Base-by-base conservation (phyloP, 2,888 invertebrate species). In the Aphelenchoides bicaudatus region DNA sequence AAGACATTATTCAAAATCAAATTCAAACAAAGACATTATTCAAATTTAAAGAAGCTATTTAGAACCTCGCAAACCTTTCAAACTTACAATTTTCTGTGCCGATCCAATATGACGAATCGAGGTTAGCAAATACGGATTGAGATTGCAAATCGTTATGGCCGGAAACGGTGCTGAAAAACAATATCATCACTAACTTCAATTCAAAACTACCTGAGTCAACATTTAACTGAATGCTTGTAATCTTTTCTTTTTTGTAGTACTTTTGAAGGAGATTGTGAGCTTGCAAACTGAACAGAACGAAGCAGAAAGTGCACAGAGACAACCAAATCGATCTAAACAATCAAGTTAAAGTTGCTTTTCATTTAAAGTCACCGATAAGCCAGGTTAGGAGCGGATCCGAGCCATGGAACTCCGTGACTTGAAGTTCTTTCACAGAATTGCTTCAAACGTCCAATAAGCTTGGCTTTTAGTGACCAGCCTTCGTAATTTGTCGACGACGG, bases 381-480 rank as follows among this genome's bases (percentile, higher is more conserved):
- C 23, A 47, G 55, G 50, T 73, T 74, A 0, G 74, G 74, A 5
- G 74, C 70, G 48, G 68, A 68, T 1, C 70, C 71, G 1, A 74
- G 49, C 74, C 74, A 74, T 10, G 74, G 74, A 21, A 74, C 71
- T 2, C 74, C 74, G 56, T 74, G 74, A 56, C 70, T 70, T 0
- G 72, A 72, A n/a, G 74, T 74, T 52, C 72, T 74, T 49, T 73
- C 72, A 53, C 73, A 71, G 57, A 74, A 74, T 28, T 73, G 70
- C 55, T 69, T 67, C 25, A 74, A 60, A 57, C 73, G 74, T 68
- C 68, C 73, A 2, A 60, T 53, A 3, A 74, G 66, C 55, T 72
- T 54, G n/a, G 31, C 34, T 16, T 39, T 21, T 19, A 51, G 4
- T 30, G 25, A 21, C 3, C 23, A 6, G 2, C 37, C 31, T 16